phyloP scores from a whole-genome alignment of 30 jellyfish, hydroid and myxozoan genomes.

The Aurelia sp. region DNA sequence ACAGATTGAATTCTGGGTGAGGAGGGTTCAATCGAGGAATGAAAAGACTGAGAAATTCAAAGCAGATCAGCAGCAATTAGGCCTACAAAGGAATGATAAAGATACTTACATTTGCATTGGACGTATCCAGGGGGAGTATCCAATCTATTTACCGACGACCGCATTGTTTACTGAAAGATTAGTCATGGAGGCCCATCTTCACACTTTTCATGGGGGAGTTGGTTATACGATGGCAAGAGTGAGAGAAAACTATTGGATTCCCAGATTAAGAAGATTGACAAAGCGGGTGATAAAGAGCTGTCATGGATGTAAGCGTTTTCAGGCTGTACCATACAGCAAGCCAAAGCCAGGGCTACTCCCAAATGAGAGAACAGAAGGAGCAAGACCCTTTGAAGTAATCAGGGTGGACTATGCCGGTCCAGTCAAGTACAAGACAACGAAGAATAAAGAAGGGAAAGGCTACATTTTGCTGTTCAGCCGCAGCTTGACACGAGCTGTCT shows the following conservation, averaged over 20 bases:
- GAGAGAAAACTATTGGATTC: conserved; percentile 40
- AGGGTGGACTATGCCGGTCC: conserved; percentile 67
- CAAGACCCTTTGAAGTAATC: conserved; percentile 43
- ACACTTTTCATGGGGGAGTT: conserved; percentile 27
- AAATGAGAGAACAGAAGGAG: conserved; percentile 49
- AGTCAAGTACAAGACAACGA: conserved; percentile 28
- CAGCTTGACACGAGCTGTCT: conserved; percentile 61
- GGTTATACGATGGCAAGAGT: conserved; percentile 38
- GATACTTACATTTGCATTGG: no score
- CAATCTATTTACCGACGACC: conserved; percentile 36
- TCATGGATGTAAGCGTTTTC: conserved; percentile 29
- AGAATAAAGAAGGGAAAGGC: conserved; percentile 40
- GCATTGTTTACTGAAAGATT: conserved; percentile 8
- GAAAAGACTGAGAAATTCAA: no score
- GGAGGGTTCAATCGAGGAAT: no score
- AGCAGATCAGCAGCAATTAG: no score
- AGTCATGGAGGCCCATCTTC: conserved; percentile 23
- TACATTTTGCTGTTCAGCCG: conserved; percentile 35
- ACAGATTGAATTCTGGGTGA: neutral
- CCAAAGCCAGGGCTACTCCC: conserved; percentile 69
- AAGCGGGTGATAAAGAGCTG: conserved; percentile 18
- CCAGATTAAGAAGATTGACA: conserved; percentile 28
- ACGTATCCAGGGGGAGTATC: neutral
- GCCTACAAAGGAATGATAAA: no score
- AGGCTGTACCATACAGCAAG: conserved; percentile 29